Conservation (phyloP, 2,113 vertebrate genomes). For the Galeopterus variegatus region DNA sequence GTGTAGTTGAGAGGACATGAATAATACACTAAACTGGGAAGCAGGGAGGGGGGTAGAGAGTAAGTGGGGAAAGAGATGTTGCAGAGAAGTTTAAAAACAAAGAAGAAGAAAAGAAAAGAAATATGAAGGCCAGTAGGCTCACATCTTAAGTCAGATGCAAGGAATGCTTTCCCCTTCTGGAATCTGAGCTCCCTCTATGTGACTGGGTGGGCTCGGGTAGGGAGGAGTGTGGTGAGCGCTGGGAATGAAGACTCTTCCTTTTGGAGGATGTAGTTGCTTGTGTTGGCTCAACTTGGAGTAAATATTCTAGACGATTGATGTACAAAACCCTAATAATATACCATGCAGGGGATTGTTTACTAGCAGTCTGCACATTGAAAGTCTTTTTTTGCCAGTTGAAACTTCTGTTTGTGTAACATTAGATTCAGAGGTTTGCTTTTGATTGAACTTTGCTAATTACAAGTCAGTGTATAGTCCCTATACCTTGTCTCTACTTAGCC, state of each 20-base stretch:
- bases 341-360: not conserved
- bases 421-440: not conserved
- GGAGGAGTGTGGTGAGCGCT: not conserved
- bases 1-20: constrained; percentile 50
- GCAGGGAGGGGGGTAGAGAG: not conserved
- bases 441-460: not conserved
- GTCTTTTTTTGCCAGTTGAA: not conserved
- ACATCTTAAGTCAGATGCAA: not conserved
- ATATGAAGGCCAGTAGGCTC: not conserved
- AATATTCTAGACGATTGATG: not conserved
- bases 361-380: not conserved
- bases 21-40: not conserved
- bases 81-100: constrained; percentile 52
- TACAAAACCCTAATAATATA: not conserved
- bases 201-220: not conserved
- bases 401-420: not conserved
- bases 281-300: not conserved
- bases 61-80: not conserved
- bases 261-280: not conserved
- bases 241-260: not conserved
- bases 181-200: not conserved
- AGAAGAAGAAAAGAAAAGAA: not conserved
- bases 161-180: constrained; percentile 15
- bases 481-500: not conserved
- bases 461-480: not conserved